Evolutionary conservation across 2,797 vertebrate species (phyloP), one percentile per base, ranked within the genome.

Genomic region (Mallotus villosus): DNA sequence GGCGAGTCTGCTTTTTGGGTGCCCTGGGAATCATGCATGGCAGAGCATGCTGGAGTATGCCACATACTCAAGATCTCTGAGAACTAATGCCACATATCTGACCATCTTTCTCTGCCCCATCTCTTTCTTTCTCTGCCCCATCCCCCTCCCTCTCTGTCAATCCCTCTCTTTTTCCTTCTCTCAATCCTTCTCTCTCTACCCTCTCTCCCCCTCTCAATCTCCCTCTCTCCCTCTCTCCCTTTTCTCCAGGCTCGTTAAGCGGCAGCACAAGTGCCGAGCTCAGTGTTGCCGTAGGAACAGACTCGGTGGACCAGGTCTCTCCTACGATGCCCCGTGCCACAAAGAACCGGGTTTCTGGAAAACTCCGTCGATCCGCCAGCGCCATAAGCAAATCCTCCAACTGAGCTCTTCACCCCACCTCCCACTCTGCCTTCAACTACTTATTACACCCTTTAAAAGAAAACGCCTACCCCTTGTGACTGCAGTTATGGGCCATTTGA

Each of bases 301-400:
- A 91, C 73, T 37, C 84, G 21, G 82, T 71, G 0, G 93, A 92
- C 77, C 93, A 88, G 78, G 85, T 90, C 65, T 94, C 90, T 7
- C 94, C 92, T 70, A 81, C 84, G 0, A 82, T 94, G 67, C 91
- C 94, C 0, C 76, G 78, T 34, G 87, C 92, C 87, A 89, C 90
- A 9, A 94, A 82, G 90, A 92, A 81, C 87, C 84, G 90, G 76
- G 90, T 91, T 83, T 92, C 93, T 0, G 87, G 93, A 82, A 95
- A 93, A 87, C 92, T 93, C 66, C 81, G 85, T 63, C 86, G 88
- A 73, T 96, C 93, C 5, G 85, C 93, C 79, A 91, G 93, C 24
- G 87, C 90, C 19, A 93, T 95, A 84, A 92, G 93, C 93, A 94
- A 94, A 87, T 90, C 91, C 77, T 93, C 96, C 76, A 85, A 72